phyloP scores from a whole-genome alignment of 37 sponge, comb jelly and placozoan species.

The Theonella swinhoei region DNA sequence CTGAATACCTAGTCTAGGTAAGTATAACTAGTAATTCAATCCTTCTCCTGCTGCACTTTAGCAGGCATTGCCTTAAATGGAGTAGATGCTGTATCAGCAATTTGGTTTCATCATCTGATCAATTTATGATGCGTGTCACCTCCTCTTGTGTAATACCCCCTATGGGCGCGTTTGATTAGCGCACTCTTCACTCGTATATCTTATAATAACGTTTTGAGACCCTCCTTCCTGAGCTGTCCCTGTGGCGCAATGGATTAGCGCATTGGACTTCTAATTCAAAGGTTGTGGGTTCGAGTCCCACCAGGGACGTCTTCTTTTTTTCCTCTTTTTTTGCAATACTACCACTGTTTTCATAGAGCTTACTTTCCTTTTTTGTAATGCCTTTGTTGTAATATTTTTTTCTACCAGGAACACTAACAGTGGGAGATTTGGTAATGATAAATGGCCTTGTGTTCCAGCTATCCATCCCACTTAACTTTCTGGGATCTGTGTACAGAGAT shows the following conservation, averaged over 20 bases:
- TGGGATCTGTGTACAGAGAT: conserved; percentile 94
- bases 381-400: not conserved
- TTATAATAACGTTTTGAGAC: not conserved
- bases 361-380: not conserved
- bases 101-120: not conserved
- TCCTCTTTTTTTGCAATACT: not conserved
- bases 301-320: conserved; percentile 82
- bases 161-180: not conserved
- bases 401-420: conserved; percentile 84
- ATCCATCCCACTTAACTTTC: conserved; percentile 95
- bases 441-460: conserved; percentile 97
- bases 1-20: not conserved
- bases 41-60: too few species aligned
- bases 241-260: conserved; percentile 96
- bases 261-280: conserved; percentile 98
- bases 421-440: conserved; percentile 97
- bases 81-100: not conserved
- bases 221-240: conserved; percentile 40
- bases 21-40: not conserved
- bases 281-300: conserved; percentile 97
- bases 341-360: not conserved
- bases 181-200: not conserved
- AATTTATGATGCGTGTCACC: too few species aligned
- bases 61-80: not conserved
- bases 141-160: too few species aligned